Conservation (phyloP, 2,797 vertebrate genomes). For the Labeo calbasu region DNA sequence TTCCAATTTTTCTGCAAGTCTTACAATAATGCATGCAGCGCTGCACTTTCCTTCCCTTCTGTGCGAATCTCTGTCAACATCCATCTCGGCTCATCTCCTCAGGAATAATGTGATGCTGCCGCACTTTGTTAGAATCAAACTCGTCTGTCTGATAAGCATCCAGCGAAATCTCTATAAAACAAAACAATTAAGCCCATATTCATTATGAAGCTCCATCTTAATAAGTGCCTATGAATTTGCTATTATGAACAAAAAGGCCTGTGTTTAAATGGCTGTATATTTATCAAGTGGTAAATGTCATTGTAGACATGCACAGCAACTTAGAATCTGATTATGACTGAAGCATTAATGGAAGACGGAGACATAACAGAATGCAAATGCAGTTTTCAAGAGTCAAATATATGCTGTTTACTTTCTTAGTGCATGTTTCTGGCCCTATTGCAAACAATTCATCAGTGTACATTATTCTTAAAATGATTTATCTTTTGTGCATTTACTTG, state of each 20-base stretch:
- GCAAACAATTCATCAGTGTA: not conserved
- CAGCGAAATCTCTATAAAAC: constrained; percentile 13
- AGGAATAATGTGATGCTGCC: constrained; percentile 13
- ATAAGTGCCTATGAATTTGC: constrained; percentile 9
- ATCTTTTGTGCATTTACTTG: not conserved
- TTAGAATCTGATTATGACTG: constrained; percentile 19
- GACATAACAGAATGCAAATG: not conserved
- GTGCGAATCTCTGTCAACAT: not conserved
- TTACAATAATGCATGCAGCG: not conserved
- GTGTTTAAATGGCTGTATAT: constrained; percentile 11
- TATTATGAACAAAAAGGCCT: constrained; percentile 25
- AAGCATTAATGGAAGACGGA: not conserved
- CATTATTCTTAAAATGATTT: not conserved
- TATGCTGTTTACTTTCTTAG: not conserved
- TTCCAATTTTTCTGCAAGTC: not conserved
- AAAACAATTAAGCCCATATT: constrained; percentile 25
- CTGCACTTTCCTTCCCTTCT: constrained; percentile 17
- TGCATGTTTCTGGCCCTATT: not conserved
- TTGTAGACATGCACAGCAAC: constrained; percentile 7
- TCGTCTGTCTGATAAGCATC: constrained; percentile 20
- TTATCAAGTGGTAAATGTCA: constrained; percentile 37
- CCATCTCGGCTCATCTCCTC: constrained; percentile 8
- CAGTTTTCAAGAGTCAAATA: not conserved
- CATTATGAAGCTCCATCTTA: constrained; percentile 22
- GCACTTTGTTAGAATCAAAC: constrained; percentile 31